Evolutionary conservation across 1,140 invertebrate species (phyloP).

Genomic region (Megalonaias nervosa): DNA sequence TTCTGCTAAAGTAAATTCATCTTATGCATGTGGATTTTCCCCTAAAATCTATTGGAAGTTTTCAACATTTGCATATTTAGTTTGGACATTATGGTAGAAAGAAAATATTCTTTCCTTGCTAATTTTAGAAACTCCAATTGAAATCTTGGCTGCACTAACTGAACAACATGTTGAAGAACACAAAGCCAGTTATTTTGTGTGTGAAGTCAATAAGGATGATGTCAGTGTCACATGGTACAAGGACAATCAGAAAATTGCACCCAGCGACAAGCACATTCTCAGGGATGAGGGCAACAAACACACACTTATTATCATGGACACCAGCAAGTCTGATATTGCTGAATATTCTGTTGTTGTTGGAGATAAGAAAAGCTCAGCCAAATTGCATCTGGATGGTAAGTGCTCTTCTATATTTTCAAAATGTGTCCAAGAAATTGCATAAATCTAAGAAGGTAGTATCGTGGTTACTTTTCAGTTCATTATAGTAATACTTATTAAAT

Average conservation of each 20-base stretch:
- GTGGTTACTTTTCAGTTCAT: background rate
- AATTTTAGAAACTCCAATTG: slow-evolving; percentile 59
- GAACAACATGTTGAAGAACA: slow-evolving; percentile 62
- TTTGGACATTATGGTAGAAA: too few species aligned
- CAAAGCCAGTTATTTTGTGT: slow-evolving; percentile 57
- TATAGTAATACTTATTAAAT: too few species aligned
- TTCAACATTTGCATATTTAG: too few species aligned
- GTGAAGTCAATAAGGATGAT: slow-evolving; percentile 64
- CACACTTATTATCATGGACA: slow-evolving; percentile 62
- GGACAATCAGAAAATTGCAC: slow-evolving; percentile 50
- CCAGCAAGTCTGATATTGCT: slow-evolving; percentile 57
- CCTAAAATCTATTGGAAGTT: too few species aligned
- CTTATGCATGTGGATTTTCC: too few species aligned
- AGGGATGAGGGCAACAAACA: slow-evolving; percentile 54
- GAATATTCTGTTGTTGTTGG: slow-evolving; percentile 63
- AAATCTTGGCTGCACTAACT: slow-evolving; percentile 55
- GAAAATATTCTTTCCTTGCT: background rate
- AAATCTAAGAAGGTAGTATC: background rate
- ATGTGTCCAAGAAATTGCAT: too few species aligned
- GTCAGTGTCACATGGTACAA: slow-evolving; percentile 65
- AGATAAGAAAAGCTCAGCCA: slow-evolving; percentile 61
- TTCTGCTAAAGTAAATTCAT: too few species aligned
- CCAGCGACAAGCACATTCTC: slow-evolving; percentile 60
- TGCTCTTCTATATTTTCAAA: background rate
- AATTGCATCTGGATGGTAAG: slow-evolving; percentile 67